Base-by-base conservation (phyloP, 2,888 invertebrate genomes). In the Neoscelio sp. region DNA sequence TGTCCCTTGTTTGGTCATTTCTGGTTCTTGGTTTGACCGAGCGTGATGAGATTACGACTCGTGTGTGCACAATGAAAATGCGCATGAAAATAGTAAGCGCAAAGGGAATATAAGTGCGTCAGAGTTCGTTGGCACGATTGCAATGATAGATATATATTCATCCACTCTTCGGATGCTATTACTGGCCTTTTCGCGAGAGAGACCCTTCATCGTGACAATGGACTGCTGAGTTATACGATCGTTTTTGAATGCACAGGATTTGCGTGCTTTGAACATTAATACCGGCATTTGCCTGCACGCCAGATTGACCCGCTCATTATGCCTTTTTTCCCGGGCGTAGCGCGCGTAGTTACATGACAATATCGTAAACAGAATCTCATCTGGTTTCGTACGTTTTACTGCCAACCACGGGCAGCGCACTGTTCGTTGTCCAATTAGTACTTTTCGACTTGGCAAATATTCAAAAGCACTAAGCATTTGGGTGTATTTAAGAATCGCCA, bases 71-170 rank as follows among this genome's bases (percentile, higher is more conserved):
- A 79, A 75, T 79, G 70, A 75, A 79, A 79, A 75, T 71, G 74
- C 65, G 75, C 75, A 79, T 79, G 75, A 79, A 79, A 79, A 75
- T 79, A 75, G 75, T 68, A 42, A 70, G 65, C 80, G 78, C 76
- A 64, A 78, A 73, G 65, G 78, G 80, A 81, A 81, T 81, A 81
- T 80, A 78, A 81, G 79, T 81, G 71, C 64, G 80, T 79, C 62
- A 80, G 82, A 83, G 83, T 83, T 82, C 83, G 83, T 82, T 82
- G 83, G 81, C 82, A 82, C 81, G 81, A 67, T 76, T 76, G 76
- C 80, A 80, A 73, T 73, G 76, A 71, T 70, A 77, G 82, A 82
- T 82, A 81, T 82, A 80, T 83, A 82, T 83, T 81, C 83, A 80
- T 81, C 81, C 42, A 68, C 76, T 73, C 65, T 74, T 80, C 62